These are phyloP conservation scores for Hormaphis cornu DNA, from an alignment of 1,140 invertebrate genomes.

Conservation along the genomic window DNA sequence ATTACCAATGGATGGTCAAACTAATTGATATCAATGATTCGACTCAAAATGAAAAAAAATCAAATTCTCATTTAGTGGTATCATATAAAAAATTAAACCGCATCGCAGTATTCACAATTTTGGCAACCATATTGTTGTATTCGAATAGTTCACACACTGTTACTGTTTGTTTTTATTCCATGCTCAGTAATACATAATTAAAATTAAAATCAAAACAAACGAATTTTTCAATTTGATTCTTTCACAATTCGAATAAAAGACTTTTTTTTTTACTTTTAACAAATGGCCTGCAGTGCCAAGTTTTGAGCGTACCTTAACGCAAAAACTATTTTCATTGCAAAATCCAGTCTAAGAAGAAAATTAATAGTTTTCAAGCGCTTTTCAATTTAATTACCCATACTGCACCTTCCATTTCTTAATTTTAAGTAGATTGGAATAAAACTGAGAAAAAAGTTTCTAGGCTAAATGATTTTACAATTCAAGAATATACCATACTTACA, in stretches of 20 bases:
- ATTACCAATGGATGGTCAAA: no score
- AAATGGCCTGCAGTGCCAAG: neutral
- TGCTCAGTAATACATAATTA: no score
- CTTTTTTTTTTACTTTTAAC: conserved; percentile 2
- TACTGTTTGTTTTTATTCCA: no score
- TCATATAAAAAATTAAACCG: no score
- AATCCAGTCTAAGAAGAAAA: neutral
- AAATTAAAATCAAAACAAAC: neutral
- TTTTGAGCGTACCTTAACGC: neutral
- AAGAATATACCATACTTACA: neutral
- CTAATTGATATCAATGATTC: no score
- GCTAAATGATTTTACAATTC: neutral
- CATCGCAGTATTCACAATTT: no score
- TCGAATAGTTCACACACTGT: no score
- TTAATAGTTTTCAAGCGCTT: no score
- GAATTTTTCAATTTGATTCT: neutral
- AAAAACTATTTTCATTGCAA: neutral
- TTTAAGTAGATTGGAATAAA: neutral
- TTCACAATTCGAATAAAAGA: neutral
- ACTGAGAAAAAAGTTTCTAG: neutral
- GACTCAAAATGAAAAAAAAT: no score
- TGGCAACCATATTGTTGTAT: no score
- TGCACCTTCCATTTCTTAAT: neutral
- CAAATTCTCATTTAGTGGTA: no score
- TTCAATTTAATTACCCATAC: neutral